A percentile compares a stretch with the other conserved stretches of the same genome.
Conservation (phyloP, 2,797 vertebrate species). For the Pteropus rufus region DNA sequence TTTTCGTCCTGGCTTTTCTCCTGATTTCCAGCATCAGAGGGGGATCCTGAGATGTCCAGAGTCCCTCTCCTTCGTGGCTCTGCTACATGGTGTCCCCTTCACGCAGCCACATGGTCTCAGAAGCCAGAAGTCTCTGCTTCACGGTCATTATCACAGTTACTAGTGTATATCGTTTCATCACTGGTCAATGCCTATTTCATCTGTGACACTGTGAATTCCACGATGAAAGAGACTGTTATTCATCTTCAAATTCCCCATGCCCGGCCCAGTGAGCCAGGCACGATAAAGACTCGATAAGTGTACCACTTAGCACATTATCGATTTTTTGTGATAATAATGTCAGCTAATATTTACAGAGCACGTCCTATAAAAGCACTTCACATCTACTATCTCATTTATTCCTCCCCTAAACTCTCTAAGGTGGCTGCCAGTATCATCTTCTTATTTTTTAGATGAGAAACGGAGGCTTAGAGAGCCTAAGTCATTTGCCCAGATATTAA, state of each 20-base stretch:
- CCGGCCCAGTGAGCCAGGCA: background rate
- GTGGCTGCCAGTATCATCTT: background rate
- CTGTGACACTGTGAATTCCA: background rate
- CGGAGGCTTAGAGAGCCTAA: background rate
- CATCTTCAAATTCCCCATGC: background rate
- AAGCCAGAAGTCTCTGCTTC: background rate
- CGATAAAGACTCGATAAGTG: background rate
- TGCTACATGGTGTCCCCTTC: background rate
- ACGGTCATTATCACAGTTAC: fast-evolving
- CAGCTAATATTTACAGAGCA: background rate
- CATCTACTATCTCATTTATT: background rate
- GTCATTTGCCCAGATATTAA: background rate
- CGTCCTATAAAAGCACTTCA: background rate
- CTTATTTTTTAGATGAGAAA: background rate
- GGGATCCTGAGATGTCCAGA: background rate
- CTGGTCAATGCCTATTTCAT: background rate
- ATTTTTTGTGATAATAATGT: background rate
- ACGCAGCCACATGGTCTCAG: fast-evolving
- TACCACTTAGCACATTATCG: background rate
- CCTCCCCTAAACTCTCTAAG: background rate
- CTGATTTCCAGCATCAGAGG: background rate
- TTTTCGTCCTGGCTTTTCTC: background rate
- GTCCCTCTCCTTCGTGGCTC: too few relatives aligned
- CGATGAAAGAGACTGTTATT: background rate
- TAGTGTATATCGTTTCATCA: background rate